Evolutionary conservation across 2,888 invertebrate genomes (phyloP).

Genomic region (Cheilosia vernalis): DNA sequence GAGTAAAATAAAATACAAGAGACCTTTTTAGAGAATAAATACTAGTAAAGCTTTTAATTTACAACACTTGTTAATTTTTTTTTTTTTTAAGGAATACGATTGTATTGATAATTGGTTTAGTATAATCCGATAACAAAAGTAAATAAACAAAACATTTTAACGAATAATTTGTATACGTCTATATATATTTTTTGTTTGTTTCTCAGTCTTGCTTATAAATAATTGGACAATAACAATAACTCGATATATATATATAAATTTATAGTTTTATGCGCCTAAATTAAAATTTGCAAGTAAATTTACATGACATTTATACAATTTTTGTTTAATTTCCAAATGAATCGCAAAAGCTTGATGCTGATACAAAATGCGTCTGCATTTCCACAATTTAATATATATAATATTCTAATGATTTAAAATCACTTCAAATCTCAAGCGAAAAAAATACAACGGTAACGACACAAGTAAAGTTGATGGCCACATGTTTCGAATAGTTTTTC

Average conservation of each 20-base stretch:
- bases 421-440: constrained; percentile 29
- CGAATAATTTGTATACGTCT: constrained; percentile 31
- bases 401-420: constrained; percentile 39
- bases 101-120: constrained; percentile 36
- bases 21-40: constrained; percentile 45
- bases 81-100: constrained; percentile 50
- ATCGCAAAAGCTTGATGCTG: constrained; percentile 22
- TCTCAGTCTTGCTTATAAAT: constrained; percentile 72
- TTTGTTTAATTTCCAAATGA: constrained; percentile 9
- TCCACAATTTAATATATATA: constrained; percentile 5
- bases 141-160: constrained; percentile 27
- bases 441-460: constrained; percentile 16
- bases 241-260: constrained; percentile 25
- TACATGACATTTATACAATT: constrained; percentile 18
- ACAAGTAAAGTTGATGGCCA: background rate
- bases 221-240: constrained; percentile 58
- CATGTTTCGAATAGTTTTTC: background rate
- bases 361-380: constrained; percentile 6
- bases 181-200: constrained; percentile 33
- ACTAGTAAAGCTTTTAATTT: constrained; percentile 72
- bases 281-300: constrained; percentile 25
- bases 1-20: constrained; percentile 25
- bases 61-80: constrained; percentile 61
- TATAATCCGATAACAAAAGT: constrained; percentile 27
- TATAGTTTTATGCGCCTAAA: constrained; percentile 12